These are phyloP conservation scores for Pterocles burchelli DNA, from an alignment of 2,113 vertebrate species.

Conservation along the genomic window DNA sequence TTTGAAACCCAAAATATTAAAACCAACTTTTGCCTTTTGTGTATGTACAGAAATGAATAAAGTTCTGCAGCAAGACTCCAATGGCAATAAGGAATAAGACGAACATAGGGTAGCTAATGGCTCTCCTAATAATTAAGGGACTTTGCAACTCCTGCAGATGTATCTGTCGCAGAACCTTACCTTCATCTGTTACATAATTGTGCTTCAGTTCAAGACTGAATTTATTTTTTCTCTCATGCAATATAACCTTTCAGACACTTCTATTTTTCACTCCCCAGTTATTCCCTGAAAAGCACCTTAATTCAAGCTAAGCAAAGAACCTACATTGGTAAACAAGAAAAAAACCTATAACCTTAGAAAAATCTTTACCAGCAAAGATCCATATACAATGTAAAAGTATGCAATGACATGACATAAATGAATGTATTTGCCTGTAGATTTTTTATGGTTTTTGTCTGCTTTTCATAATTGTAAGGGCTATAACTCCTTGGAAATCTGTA, in stretches of 20 bases:
- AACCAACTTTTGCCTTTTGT: neutral
- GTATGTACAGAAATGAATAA: neutral
- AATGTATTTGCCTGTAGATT: neutral
- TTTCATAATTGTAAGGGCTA: neutral
- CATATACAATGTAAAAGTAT: neutral
- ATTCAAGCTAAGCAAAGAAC: neutral
- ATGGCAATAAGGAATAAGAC: neutral
- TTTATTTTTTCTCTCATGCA: neutral
- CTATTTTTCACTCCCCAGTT: neutral
- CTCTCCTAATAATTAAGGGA: neutral
- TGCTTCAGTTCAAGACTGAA: neutral
- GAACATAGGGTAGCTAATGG: neutral
- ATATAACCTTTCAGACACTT: neutral
- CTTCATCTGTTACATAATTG: neutral
- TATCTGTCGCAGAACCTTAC: neutral
- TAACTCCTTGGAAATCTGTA: neutral
- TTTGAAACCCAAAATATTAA: neutral
- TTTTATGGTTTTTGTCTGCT: neutral
- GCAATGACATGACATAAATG: neutral
- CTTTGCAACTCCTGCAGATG: neutral
- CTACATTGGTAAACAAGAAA: neutral
- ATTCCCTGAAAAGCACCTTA: neutral
- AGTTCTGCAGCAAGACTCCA: neutral
- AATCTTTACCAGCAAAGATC: neutral
- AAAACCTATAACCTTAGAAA: neutral